Base-by-base conservation (phyloP, 1,140 invertebrate species). In the Acromyrmex heyeri region DNA sequence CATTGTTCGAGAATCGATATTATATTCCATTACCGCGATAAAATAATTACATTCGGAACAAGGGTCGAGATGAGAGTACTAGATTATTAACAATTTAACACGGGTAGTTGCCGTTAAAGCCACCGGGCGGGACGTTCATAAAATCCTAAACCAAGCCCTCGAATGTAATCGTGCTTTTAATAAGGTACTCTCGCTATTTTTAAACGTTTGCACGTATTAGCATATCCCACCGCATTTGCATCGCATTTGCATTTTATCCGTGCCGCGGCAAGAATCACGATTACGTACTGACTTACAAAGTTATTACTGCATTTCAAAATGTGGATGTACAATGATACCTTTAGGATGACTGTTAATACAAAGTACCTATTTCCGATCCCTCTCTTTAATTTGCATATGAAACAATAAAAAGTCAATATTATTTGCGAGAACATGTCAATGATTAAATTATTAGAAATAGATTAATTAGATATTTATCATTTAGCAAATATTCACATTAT, bases 131-230 rank as follows among this genome's bases (percentile, higher is more conserved):
- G 24, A 61, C 69, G 67, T 61, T 61, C 44, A 48, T 73, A 75
- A 83, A 83, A 75, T 83, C 55, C 69, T 73, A 83, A 73, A 75
- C 53, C 34, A 53, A 83, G 69, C 44, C 24, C 67, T 83, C 69
- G 69, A 83, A 90, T 85, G 86, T 64, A 70, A 87, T 87, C 48
- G 61, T 30, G 67, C 59, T 87, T 90, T 85, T 87, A 87, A 90
- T 86, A 85, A 90, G 89, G 86, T 81, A 38, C 48, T 53, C 75
- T 59, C 21, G 53, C 79, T 88, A 90, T 90, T 90, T 90, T 90
- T 90, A 87, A 87, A 90, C 62, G 81, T 90, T 90, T 90, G 55
- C 86, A 24, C 57, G 86, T 65, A 87, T 90, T 90, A 90, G 79
- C 88, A 90, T 90, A 90, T 64, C 72, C 62, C 69, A 3, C 12